These are phyloP conservation scores for Mesochorus sp. DNA, from an alignment of 2,888 invertebrate genomes.

Conservation along the genomic window DNA sequence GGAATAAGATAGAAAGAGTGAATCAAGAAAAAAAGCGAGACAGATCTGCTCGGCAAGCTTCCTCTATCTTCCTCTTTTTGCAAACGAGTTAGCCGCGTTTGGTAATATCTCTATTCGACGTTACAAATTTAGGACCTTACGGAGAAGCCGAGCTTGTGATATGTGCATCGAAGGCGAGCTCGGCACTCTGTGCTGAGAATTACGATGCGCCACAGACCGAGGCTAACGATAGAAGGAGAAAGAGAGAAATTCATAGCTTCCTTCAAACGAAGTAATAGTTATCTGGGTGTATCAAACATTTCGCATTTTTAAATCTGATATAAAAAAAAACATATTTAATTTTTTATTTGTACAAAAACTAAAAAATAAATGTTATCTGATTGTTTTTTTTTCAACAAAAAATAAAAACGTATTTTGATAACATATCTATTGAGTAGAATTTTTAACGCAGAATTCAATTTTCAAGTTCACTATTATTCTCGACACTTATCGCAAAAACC, in stretches of 20 bases:
- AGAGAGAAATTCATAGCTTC: neutral
- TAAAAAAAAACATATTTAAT: neutral
- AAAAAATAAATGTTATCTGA: too few relatives aligned
- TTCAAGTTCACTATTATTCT: too few relatives aligned
- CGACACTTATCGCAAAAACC: too few relatives aligned
- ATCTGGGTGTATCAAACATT: neutral
- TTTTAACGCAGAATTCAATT: too few relatives aligned
- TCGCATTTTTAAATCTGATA: neutral
- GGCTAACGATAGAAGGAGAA: neutral
- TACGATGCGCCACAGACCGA: conserved; percentile 15
- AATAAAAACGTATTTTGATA: too few relatives aligned
- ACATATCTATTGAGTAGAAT: too few relatives aligned
- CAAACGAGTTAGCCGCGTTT: conserved; percentile 4
- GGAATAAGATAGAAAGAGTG: neutral
- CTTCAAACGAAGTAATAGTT: neutral
- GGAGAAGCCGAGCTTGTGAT: neutral
- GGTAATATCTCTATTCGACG: conserved; percentile 49
- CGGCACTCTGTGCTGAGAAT: conserved; percentile 9
- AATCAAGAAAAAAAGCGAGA: neutral
- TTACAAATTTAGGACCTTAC: conserved; percentile 13
- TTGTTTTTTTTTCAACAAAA: conserved; percentile 5
- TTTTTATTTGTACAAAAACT: neutral
- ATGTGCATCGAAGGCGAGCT: conserved; percentile 1
- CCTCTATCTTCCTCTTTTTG: neutral
- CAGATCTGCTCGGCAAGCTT: neutral